Percentiles rank a stretch among this genome's conserved stretches.
Evolutionary conservation across 2,797 vertebrate species (phyloP).

Genomic region (Epinephelus malabaricus): DNA sequence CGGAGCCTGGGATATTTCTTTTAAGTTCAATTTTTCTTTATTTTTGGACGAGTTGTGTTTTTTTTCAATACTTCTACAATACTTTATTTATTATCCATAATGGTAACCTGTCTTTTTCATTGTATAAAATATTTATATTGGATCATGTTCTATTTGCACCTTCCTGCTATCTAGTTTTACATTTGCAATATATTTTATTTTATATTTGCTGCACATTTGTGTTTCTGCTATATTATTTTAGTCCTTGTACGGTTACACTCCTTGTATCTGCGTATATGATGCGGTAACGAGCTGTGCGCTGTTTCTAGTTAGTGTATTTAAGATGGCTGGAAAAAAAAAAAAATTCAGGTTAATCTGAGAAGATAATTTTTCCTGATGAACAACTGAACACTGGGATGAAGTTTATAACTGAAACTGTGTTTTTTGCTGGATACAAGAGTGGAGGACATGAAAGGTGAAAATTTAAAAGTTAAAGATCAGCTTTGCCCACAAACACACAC

Average conservation of each 20-base stretch:
- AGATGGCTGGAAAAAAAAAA: not conserved
- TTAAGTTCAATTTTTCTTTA: too few species aligned
- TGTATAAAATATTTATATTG: too few species aligned
- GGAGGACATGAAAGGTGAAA: conserved; percentile 3
- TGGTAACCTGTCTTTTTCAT: too few species aligned
- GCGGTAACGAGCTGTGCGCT: not conserved
- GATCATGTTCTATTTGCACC: too few species aligned
- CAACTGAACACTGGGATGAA: not conserved
- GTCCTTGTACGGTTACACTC: too few species aligned
- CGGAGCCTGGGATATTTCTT: too few species aligned
- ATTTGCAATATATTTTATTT: too few species aligned
- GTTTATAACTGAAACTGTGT: not conserved
- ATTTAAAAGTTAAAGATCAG: conserved; percentile 28
- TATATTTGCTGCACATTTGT: too few species aligned
- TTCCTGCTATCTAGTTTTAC: too few species aligned
- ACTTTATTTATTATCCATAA: too few species aligned
- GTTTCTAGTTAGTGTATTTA: not conserved
- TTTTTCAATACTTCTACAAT: too few species aligned
- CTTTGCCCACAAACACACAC: conserved; percentile 15
- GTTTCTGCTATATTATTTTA: too few species aligned
- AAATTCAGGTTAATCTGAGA: not conserved
- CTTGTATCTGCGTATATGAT: not conserved
- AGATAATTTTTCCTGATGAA: not conserved
- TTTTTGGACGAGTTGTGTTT: not conserved
- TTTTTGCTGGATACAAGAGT: not conserved